Percentiles rank a stretch among this genome's conserved stretches.
phyloP scores from a whole-genome alignment of 2,888 invertebrate genomes.

The Mesorhabditis spiculigera region DNA sequence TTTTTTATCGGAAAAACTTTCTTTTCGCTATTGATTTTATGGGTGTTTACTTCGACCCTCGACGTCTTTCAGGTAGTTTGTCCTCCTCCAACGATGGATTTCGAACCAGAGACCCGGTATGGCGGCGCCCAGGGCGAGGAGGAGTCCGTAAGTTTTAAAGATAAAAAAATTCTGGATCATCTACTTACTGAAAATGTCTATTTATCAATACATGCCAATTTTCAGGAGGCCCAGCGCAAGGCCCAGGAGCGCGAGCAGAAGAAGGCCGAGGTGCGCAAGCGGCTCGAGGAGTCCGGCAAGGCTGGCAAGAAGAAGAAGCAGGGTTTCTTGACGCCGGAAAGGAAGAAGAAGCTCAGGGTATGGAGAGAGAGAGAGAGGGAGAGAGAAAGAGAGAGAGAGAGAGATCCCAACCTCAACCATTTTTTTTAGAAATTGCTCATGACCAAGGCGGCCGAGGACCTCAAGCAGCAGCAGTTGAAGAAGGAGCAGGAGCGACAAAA shows the following conservation, averaged over 20 bases:
- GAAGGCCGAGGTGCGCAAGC: constrained; percentile 93
- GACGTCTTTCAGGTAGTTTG: neutral
- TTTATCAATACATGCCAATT: neutral
- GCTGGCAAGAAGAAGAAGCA: constrained; percentile 81
- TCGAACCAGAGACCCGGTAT: constrained; percentile 38
- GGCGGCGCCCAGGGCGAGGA: constrained; percentile 44
- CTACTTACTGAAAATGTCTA: neutral
- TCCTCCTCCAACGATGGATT: constrained; percentile 16
- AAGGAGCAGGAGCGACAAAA: constrained; percentile 96
- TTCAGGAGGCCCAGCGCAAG: constrained; percentile 69
- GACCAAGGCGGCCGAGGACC: constrained; percentile 99
- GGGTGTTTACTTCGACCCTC: neutral
- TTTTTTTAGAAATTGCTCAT: constrained; percentile 83
- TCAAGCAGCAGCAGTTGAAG: constrained; percentile 98
- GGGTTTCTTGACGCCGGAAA: constrained; percentile 98
- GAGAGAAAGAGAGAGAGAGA: neutral
- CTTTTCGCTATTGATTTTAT: too few relatives aligned
- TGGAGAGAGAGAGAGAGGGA: constrained; percentile 59
- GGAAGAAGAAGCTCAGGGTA: constrained; percentile 99
- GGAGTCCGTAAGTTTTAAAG: constrained; percentile 19
- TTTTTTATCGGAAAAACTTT: too few relatives aligned
- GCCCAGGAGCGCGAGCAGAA: constrained; percentile 96
- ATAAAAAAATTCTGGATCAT: neutral
- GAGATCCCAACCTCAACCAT: neutral
- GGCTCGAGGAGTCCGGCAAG: constrained; percentile 92